These are phyloP conservation scores for Lutra lutra DNA, from an alignment of 2,797 vertebrate genomes.

Conservation along the genomic window DNA sequence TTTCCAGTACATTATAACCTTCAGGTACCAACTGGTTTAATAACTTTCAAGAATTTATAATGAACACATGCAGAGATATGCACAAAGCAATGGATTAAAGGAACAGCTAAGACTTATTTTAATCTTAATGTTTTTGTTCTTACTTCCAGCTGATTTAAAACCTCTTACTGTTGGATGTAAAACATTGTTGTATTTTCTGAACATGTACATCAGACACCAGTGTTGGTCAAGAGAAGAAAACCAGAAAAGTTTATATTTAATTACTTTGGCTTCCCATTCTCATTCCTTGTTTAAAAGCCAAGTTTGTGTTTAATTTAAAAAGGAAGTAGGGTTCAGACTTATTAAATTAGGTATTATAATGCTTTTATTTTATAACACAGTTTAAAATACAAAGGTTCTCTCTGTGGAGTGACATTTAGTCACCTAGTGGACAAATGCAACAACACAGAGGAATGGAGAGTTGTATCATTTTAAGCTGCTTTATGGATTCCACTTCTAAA, in stretches of 20 bases:
- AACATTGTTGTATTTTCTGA: constrained; percentile 13
- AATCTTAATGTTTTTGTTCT: background rate
- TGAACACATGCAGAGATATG: background rate
- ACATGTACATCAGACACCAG: background rate
- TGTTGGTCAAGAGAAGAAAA: background rate
- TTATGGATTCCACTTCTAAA: background rate
- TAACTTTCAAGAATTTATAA: background rate
- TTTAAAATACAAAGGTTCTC: background rate
- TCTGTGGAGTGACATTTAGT: background rate
- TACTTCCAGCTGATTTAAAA: background rate
- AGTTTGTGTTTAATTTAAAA: constrained; percentile 24
- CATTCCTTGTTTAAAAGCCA: background rate
- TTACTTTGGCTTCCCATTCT: background rate
- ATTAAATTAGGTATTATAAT: constrained; percentile 1
- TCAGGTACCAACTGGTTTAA: background rate
- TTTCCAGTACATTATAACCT: background rate
- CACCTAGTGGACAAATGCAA: background rate
- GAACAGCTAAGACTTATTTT: background rate
- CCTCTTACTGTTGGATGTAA: background rate
- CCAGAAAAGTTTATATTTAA: background rate
- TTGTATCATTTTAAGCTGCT: background rate
- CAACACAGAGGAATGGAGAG: background rate
- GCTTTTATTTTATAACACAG: background rate
- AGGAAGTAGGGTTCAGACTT: background rate
- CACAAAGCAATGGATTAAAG: background rate